These are phyloP conservation scores for Chloropsis cyanopogon DNA, from an alignment of 2,113 vertebrate genomes.

Conservation along the genomic window DNA sequence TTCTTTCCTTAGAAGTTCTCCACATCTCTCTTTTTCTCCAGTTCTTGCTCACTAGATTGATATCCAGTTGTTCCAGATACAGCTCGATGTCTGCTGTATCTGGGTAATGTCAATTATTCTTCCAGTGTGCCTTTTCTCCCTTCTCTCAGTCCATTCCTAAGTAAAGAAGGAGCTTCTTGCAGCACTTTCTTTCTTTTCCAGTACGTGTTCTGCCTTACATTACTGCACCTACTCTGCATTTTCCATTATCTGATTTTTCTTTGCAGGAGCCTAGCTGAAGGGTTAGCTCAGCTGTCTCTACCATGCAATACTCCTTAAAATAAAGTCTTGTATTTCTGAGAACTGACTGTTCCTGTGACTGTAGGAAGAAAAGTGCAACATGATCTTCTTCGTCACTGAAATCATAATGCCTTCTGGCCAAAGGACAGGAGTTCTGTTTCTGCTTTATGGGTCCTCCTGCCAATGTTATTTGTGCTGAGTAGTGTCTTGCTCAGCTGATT, in stretches of 20 bases:
- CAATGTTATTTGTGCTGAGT: conserved; percentile 6
- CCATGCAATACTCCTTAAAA: conserved; percentile 7
- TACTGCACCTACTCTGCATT: background rate
- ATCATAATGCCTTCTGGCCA: background rate
- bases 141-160: background rate
- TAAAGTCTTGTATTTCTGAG: conserved; percentile 31
- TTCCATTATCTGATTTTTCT: background rate
- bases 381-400: conserved; percentile 30
- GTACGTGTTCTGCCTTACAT: background rate
- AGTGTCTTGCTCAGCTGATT: background rate
- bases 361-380: conserved; percentile 17
- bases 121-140: background rate
- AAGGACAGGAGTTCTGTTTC: conserved; percentile 56
- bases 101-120: background rate
- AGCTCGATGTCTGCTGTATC: background rate
- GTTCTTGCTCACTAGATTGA: background rate
- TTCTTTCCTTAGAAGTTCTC: background rate
- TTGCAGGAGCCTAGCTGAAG: background rate
- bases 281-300: background rate
- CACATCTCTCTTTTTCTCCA: background rate
- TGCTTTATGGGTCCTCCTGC: conserved; percentile 43
- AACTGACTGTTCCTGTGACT: conserved; percentile 36
- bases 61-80: background rate
- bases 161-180: background rate
- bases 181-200: background rate